Conservation (phyloP, 2,113 vertebrate genomes). For the Centropus bengalensis region DNA sequence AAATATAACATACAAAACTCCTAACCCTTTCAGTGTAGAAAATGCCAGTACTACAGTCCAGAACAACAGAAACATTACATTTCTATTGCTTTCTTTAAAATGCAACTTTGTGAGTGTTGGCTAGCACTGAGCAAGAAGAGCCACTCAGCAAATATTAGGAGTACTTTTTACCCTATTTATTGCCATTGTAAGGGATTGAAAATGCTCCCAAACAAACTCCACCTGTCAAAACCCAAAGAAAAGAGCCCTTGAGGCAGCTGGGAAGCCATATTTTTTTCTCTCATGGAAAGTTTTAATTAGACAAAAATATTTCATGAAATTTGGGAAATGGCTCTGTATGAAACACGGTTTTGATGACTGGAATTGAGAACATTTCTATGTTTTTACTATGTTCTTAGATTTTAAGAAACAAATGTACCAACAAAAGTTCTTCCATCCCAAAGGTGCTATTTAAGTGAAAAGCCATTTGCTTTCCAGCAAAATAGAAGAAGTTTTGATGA, state of each 20-base stretch:
- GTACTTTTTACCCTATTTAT: background rate
- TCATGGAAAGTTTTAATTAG: background rate
- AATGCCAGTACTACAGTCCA: slow-evolving; percentile 1
- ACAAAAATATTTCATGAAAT: background rate
- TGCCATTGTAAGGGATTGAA: background rate
- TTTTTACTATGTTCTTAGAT: background rate
- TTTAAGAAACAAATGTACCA: background rate
- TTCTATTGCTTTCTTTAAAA: background rate
- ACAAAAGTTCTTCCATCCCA: background rate
- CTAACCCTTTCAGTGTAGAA: slow-evolving; percentile 23
- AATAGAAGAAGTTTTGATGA: background rate
- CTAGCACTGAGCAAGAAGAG: background rate
- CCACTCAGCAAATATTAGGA: background rate
- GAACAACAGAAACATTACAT: background rate
- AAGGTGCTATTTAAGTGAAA: background rate
- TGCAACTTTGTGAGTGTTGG: rapidly evolving
- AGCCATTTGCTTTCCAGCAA: background rate
- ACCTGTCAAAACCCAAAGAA: background rate
- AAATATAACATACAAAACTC: background rate
- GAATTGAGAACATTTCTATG: background rate
- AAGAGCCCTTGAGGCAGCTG: background rate
- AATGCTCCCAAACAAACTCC: background rate
- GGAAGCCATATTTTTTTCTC: background rate
- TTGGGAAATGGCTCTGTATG: background rate
- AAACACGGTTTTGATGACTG: background rate